Evolutionary conservation across 2,888 invertebrate species (phyloP), one percentile per base, ranked within the genome.

Genomic region (Nomada ruficornis): DNA sequence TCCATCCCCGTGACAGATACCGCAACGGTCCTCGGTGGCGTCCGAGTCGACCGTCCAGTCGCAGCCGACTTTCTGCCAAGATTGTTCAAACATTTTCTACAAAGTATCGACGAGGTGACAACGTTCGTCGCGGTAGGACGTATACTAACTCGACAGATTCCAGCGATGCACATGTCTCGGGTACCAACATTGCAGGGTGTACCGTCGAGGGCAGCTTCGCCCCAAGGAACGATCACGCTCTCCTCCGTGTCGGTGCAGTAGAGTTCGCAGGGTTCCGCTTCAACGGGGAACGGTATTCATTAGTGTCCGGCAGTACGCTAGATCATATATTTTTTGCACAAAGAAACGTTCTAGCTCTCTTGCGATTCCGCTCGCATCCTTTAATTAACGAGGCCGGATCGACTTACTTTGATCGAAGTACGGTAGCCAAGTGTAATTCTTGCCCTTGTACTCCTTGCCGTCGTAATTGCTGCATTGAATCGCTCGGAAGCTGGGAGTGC

Each of bases 351-450:
- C 47, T 1, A 47, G 47, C 47, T 47, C 47, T 2, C 47, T 47
- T 47, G 47, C 47, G 10, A 36, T 15, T 47, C 47, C 11, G 3
- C 15, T 47, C 47, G 47, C 15, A 15, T 15, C 15, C 11, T 47
- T 36, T 47, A 11, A 47, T 47, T 47, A 47, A 13, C 15, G 15
- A 47, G 15, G 47, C 47, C 15, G 15, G 47, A 36, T 9, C 26
- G 47, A 26, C 93, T 94, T 92, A 96, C 96, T 96, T 94, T 96
- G 96, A 91, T 96, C 96, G 88, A 96, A 96, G 93, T 96, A 96
- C 1, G 97, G 96, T 87, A 96, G 94, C 97, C 97, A 97, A 36
- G 95, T 95, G 90, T 96, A 96, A 80, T 95, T 95, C 90, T 96
- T 95, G 65, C 96, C 97, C 88, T 96, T 96, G 91, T 96, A 96